Conservation (phyloP, 1,140 invertebrate species). For the Oncopodura yosiiana region DNA sequence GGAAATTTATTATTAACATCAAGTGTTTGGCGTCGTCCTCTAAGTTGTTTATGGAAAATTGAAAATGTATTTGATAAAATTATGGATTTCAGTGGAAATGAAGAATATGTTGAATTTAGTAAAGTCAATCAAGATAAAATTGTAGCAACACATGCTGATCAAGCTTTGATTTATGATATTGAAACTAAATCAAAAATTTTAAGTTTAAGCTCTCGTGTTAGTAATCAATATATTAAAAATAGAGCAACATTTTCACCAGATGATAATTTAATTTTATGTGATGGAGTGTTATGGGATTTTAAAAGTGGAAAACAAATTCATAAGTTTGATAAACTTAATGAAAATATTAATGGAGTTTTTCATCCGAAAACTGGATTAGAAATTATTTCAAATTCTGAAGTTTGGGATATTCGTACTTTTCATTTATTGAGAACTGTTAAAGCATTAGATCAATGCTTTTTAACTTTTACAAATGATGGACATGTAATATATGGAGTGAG, state of each 20-base stretch:
- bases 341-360: slow-evolving; percentile 87
- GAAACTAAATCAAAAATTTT: slow-evolving; percentile 63
- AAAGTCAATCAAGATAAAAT: slow-evolving; percentile 67
- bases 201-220: slow-evolving; percentile 64
- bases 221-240: slow-evolving; percentile 89
- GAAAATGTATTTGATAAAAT: slow-evolving; percentile 36
- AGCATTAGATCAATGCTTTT: slow-evolving; percentile 71
- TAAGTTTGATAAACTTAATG: slow-evolving; percentile 96
- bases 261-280: slow-evolving; percentile 86
- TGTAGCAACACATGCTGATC: slow-evolving; percentile 26
- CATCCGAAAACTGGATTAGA: slow-evolving; percentile 88
- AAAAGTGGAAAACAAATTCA: slow-evolving; percentile 76
- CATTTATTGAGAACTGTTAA: slow-evolving; percentile 88
- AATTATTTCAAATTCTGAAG: slow-evolving; percentile 78
- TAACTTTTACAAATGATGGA: slow-evolving; percentile 47
- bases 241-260: slow-evolving; percentile 85
- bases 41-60: slow-evolving; percentile 78
- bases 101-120: slow-evolving; percentile 85
- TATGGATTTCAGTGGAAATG: slow-evolving; percentile 57
- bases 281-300: slow-evolving; percentile 94
- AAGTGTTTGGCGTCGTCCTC: slow-evolving; percentile 66
- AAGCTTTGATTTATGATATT: slow-evolving; percentile 66
- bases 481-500: slow-evolving; percentile 47
- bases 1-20: slow-evolving; percentile 75
- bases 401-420: slow-evolving; percentile 94